Conservation (phyloP, 2,888 invertebrate genomes). For the Tetragnatha montana region DNA sequence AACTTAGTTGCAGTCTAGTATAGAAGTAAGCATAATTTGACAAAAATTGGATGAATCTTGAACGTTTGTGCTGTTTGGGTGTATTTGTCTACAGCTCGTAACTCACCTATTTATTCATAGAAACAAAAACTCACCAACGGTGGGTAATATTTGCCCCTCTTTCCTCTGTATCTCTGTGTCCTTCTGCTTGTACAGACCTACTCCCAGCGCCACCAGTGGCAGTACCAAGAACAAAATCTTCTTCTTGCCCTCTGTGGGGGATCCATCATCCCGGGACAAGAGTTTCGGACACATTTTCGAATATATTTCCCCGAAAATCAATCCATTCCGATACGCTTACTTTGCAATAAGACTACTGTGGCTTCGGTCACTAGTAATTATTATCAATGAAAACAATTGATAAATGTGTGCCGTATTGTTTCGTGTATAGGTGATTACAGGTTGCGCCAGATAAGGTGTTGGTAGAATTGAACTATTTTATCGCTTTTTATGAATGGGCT, state of each 20-base stretch:
- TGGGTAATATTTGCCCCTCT: conserved; percentile 35
- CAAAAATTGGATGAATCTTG: too few species aligned
- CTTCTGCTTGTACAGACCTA: conserved; percentile 46
- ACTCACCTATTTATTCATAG: too few species aligned
- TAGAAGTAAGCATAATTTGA: too few species aligned
- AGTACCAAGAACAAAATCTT: conserved; percentile 53
- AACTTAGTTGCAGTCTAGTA: too few species aligned
- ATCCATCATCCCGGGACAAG: not conserved
- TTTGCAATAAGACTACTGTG: not conserved
- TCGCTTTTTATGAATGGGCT: conserved; percentile 2
- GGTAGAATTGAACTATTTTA: conserved; percentile 20
- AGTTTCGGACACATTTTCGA: conserved; percentile 50
- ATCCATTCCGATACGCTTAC: not conserved
- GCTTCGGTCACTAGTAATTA: not conserved
- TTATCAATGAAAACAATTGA: conserved; percentile 26
- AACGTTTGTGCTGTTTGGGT: too few species aligned
- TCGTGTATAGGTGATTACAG: conserved; percentile 35
- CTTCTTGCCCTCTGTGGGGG: conserved; percentile 47
- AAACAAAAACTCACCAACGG: conserved; percentile 42
- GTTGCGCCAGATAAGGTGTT: conserved; percentile 24
- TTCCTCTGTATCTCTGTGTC: conserved; percentile 25
- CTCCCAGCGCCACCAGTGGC: conserved; percentile 44
- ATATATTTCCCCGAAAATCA: not conserved
- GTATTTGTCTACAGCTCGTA: too few species aligned
- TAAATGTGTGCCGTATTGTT: conserved; percentile 44